Evolutionary conservation across 1,140 invertebrate species (phyloP), one percentile per base, ranked within the genome.

Genomic region (Drosophila ambigua): DNA sequence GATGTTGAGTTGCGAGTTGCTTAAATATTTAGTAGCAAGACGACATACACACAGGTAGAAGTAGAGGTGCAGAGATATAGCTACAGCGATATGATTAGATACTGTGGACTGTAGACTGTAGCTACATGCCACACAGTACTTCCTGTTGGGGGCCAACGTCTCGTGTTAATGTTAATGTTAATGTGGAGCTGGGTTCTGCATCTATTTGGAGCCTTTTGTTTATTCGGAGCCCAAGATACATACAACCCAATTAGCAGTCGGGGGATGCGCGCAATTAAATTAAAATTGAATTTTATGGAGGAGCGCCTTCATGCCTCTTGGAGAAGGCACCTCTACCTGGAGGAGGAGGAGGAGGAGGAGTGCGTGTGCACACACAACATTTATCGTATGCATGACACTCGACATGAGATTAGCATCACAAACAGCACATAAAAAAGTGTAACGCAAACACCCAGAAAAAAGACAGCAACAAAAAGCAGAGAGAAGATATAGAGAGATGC

Each of bases 351-450:
- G 6, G n/a, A 45, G n/a, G 5, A 24, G 16, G 15, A 9, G 8
- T 9, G 4, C 15, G 31, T 15, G 39, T 20, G 44, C 31, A 62
- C 41, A 69, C 31, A 74, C 44, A 67, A 51, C 82, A 71, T 85
- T 87, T 87, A 87, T 87, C 78, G 82, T 87, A 85, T 87, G 82
- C 82, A 82, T 87, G 82, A 77, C 82, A 85, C 78, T 39, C 72
- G 78, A 78, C 77, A 72, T 78, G 69, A 87, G 82, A 85, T 85
- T 85, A 87, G 82, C 83, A 87, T 87, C 82, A 88, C 82, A 87
- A 87, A 88, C 82, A 87, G 83, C 79, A 87, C 83, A 88, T 87
- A 88, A 87, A 87, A 82, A 82, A 87, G 79, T 79, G 78, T 87
- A 85, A 87, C 82, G 84, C 72, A 83, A 39, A 69, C 48, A 61